Conservation (phyloP, 2,113 vertebrate genomes). For the Cygnus buccinator region DNA sequence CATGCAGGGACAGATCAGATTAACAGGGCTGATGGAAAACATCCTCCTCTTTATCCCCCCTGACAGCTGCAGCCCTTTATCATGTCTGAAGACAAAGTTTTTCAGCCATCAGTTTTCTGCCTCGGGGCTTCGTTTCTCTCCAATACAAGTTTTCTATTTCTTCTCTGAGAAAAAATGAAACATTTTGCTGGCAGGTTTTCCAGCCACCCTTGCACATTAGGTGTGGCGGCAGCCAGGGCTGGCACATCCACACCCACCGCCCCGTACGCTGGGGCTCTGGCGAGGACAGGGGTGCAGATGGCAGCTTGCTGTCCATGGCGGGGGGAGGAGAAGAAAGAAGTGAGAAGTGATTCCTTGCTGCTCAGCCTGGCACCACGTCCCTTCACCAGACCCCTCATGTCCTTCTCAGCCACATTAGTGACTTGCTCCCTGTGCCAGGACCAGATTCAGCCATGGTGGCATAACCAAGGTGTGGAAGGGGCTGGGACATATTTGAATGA, state of each 20-base stretch:
- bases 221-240: background rate
- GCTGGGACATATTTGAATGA: background rate
- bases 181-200: slow-evolving; percentile 50
- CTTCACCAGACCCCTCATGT: background rate
- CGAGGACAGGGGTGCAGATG: no score
- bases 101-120: slow-evolving; percentile 37
- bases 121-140: background rate
- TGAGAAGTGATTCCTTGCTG: slow-evolving; percentile 45
- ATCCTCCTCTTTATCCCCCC: slow-evolving; percentile 21
- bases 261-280: no score
- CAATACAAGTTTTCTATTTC: background rate
- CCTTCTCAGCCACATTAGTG: background rate
- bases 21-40: slow-evolving; percentile 49
- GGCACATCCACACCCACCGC: no score
- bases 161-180: slow-evolving; percentile 16
- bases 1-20: slow-evolving; percentile 39
- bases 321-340: background rate
- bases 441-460: background rate
- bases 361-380: slow-evolving; percentile 35
- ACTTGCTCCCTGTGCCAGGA: fast-evolving
- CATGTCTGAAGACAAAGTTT: slow-evolving; percentile 47
- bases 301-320: no score
- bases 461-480: background rate
- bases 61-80: slow-evolving; percentile 49
- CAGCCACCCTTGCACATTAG: slow-evolving; percentile 23